phyloP scores from a whole-genome alignment of 1,140 invertebrate species.

The Lanistes nyassanus region DNA sequence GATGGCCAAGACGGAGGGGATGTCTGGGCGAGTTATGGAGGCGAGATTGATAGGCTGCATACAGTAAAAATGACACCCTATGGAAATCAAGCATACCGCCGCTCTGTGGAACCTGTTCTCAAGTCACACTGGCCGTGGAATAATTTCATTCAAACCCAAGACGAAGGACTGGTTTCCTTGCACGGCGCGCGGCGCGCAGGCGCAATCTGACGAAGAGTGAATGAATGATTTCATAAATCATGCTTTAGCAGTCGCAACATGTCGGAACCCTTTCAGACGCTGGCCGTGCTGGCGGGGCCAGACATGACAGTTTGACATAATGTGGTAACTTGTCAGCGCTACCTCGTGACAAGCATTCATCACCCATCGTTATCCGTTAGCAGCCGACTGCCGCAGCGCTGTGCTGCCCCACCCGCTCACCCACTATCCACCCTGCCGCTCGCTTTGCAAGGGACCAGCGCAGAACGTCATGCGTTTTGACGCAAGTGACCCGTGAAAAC shows the following conservation, averaged over 20 bases:
- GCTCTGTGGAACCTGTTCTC: background rate
- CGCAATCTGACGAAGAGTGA: background rate
- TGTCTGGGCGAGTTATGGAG: conserved; percentile 1
- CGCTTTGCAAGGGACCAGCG: no score
- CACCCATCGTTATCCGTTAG: no score
- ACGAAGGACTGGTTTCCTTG: background rate
- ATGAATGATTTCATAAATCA: conserved; percentile 13
- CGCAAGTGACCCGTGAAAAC: background rate
- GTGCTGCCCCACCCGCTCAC: no score
- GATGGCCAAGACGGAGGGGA: background rate
- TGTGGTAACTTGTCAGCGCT: background rate
- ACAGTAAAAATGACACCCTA: conserved; percentile 13
- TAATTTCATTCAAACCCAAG: conserved; percentile 1
- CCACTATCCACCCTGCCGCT: no score
- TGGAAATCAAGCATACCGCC: conserved; percentile 2
- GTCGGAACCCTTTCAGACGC: background rate
- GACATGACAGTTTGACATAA: conserved; percentile 11
- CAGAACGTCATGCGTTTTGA: no score
- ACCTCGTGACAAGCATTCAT: no score
- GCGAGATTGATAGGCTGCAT: conserved; percentile 3
- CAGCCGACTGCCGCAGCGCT: no score
- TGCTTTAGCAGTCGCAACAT: background rate
- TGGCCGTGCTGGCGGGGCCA: background rate
- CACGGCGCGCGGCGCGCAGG: no score
- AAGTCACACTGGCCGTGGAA: background rate